Evolutionary conservation across 2,113 vertebrate species (phyloP).

Genomic region (Indicator indicator): DNA sequence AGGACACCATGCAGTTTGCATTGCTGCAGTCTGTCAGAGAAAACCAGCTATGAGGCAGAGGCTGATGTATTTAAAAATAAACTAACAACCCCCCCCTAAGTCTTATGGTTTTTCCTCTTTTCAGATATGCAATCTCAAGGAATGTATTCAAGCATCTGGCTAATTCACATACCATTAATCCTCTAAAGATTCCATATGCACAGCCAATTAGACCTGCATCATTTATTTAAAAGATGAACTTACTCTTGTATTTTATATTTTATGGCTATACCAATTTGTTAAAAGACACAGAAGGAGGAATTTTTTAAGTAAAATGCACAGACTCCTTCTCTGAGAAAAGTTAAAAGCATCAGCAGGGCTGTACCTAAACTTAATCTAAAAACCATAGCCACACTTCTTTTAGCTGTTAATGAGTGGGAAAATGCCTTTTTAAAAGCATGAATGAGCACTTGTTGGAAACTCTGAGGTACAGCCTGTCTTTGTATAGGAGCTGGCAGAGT

Average conservation of each 20-base stretch:
- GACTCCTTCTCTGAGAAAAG: not conserved
- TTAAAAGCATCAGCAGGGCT: not conserved
- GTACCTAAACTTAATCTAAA: not conserved
- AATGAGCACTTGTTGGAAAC: not conserved
- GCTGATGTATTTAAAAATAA: not conserved
- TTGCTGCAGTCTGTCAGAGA: not conserved
- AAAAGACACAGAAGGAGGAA: not conserved
- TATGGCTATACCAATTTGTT: not conserved
- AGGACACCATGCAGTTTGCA: not conserved
- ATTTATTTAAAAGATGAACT: not conserved
- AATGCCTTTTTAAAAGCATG: not conserved
- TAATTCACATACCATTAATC: slow-evolving; percentile 23
- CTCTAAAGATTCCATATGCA: not conserved
- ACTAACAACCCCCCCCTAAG: not conserved
- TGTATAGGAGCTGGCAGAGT: fast-evolving
- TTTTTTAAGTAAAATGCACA: not conserved
- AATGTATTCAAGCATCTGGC: slow-evolving; percentile 11
- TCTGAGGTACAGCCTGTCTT: not conserved
- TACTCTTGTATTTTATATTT: slow-evolving; percentile 20
- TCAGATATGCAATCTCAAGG: not conserved
- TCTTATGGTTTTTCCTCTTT: not conserved
- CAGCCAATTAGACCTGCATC: slow-evolving; percentile 2
- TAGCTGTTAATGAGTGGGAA: not conserved
- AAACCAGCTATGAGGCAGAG: not conserved
- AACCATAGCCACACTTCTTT: not conserved